Evolutionary conservation across 2,113 vertebrate species (phyloP).

Genomic region (Dasyprocta punctata): DNA sequence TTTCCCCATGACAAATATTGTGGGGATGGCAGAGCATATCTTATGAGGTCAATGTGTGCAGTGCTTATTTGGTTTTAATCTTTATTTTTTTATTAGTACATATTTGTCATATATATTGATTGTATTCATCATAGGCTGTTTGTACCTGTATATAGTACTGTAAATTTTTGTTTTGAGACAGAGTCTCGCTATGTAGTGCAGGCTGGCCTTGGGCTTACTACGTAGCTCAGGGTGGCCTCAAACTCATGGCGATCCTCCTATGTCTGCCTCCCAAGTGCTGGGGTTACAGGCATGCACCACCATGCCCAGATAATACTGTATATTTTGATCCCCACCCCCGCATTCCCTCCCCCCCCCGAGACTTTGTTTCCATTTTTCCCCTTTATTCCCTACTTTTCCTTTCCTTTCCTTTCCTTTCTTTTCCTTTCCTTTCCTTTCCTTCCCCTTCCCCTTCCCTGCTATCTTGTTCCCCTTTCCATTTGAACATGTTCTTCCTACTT

Average conservation of each 20-base stretch:
- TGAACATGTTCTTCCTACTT: not conserved
- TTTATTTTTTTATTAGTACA: not conserved
- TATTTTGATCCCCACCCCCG: not conserved
- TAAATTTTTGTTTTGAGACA: not conserved
- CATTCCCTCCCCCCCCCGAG: no score
- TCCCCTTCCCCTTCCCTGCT: not conserved
- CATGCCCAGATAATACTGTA: not conserved
- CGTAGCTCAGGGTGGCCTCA: not conserved
- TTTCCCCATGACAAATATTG: not conserved
- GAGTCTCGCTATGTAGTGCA: not conserved
- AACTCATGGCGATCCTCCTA: not conserved
- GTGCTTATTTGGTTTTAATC: not conserved
- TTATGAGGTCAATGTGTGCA: not conserved
- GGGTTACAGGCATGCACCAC: not conserved
- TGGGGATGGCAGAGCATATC: not conserved
- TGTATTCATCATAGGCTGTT: not conserved
- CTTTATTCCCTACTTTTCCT: not conserved
- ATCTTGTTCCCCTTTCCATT: not conserved
- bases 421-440: not conserved
- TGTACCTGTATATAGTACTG: not conserved
- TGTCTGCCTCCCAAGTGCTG: not conserved
- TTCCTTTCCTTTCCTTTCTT: not conserved
- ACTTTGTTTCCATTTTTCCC: not conserved
- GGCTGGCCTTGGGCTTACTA: not conserved
- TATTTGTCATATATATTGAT: not conserved